Percentiles rank a stretch among this genome's conserved stretches.
Conservation (phyloP, 2,797 vertebrate genomes). For the Clarias laeviceps region DNA sequence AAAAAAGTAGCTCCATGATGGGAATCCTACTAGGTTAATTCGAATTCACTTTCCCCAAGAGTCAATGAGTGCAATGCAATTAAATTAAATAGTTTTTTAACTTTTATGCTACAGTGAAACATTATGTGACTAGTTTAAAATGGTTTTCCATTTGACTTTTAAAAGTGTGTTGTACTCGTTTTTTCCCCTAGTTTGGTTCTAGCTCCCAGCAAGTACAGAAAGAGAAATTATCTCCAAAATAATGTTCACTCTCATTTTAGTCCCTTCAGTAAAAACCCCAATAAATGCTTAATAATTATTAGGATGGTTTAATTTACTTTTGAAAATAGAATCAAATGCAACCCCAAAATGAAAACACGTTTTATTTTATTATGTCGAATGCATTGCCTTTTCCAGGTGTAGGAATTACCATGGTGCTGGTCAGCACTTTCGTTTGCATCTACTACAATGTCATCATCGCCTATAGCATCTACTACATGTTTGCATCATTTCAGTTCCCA, state of each 20-base stretch:
- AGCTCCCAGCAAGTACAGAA: background rate
- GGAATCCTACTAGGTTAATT: background rate
- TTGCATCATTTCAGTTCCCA: conserved; percentile 88
- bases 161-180: background rate
- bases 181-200: background rate
- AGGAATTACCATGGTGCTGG: conserved; percentile 85
- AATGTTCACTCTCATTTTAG: background rate
- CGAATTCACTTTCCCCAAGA: background rate
- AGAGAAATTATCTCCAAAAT: background rate
- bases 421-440: conserved; percentile 81
- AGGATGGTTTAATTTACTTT: background rate
- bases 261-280: background rate
- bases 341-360: background rate
- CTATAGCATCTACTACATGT: conserved; percentile 93
- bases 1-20: background rate
- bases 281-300: background rate
- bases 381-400: conserved; percentile 76
- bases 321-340: background rate
- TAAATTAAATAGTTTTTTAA: background rate
- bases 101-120: background rate
- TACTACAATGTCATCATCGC: conserved; percentile 94
- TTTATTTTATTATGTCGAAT: background rate
- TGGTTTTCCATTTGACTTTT: background rate
- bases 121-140: background rate
- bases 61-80: background rate